Conservation (phyloP, 2,797 vertebrate genomes). For the Australoheros facetus region DNA sequence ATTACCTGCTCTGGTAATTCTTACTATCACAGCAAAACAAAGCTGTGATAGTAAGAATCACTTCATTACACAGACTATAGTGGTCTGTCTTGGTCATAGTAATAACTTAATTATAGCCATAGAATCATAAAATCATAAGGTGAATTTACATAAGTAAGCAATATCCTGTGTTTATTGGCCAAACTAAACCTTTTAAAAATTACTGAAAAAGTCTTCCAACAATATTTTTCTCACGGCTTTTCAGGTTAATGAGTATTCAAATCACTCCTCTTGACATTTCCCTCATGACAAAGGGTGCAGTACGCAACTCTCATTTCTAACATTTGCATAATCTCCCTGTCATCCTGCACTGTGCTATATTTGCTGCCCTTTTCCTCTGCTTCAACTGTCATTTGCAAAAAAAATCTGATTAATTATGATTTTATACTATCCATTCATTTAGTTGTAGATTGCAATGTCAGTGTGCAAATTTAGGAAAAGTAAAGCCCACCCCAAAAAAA, state of each 20-base stretch:
- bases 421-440: slow-evolving; percentile 32
- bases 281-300: slow-evolving; percentile 58
- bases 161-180: background rate
- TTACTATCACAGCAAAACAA: slow-evolving; percentile 11
- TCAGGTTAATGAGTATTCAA: slow-evolving; percentile 61
- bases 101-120: background rate
- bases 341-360: slow-evolving; percentile 35
- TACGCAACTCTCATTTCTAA: slow-evolving; percentile 53
- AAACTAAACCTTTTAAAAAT: slow-evolving; percentile 14
- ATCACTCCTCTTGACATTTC: slow-evolving; percentile 66
- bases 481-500: background rate
- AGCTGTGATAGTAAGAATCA: background rate
- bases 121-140: background rate
- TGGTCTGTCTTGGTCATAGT: slow-evolving; percentile 6
- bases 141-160: slow-evolving; percentile 12
- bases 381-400: slow-evolving; percentile 43
- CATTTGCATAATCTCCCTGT: slow-evolving; percentile 72
- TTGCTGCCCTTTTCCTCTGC: slow-evolving; percentile 29
- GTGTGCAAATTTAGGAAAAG: background rate
- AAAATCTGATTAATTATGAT: slow-evolving; percentile 43
- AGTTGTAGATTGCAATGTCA: slow-evolving; percentile 21
- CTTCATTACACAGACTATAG: background rate
- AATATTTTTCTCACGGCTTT: slow-evolving; percentile 18
- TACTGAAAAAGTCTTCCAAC: slow-evolving; percentile 1
- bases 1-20: background rate